Evolutionary conservation across 2,888 invertebrate species (phyloP).

Genomic region (Myopa testacea): DNA sequence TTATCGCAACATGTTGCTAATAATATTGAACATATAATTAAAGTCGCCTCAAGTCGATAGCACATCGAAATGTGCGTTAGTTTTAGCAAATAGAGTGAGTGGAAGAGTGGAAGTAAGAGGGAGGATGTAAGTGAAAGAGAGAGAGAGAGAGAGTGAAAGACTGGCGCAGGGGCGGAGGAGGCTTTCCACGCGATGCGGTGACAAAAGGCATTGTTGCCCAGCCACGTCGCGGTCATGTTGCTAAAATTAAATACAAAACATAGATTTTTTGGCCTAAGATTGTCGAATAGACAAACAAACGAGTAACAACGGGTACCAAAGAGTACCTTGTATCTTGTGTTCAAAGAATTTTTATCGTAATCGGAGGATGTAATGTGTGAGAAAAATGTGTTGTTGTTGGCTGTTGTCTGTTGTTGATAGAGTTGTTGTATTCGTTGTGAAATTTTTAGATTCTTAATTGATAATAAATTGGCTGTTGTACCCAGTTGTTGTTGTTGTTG

Average conservation of each 20-base stretch:
- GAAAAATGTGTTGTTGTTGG: too few relatives aligned
- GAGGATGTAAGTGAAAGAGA: neutral
- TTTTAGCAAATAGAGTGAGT: constrained; percentile 11
- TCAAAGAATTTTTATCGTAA: too few relatives aligned
- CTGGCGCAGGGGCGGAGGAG: too few relatives aligned
- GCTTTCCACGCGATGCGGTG: neutral
- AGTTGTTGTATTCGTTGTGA: neutral
- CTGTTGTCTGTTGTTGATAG: too few relatives aligned
- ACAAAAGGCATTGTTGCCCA: neutral
- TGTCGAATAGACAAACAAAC: neutral
- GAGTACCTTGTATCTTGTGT: neutral
- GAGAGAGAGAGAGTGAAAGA: too few relatives aligned
- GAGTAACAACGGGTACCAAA: neutral
- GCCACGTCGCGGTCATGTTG: neutral
- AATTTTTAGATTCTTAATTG: constrained; percentile 11
- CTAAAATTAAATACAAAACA: neutral
- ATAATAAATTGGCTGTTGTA: neutral
- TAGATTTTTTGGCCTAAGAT: neutral
- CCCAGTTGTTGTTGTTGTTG: neutral
- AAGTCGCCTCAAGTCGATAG: constrained; percentile 27
- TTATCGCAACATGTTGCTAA: neutral
- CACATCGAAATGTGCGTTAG: constrained; percentile 29
- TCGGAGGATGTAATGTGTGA: too few relatives aligned
- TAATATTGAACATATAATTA: constrained; percentile 32
- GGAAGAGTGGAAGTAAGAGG: neutral